Evolutionary conservation across 2,888 invertebrate species (phyloP), one percentile per base, ranked within the genome.

Genomic region (Pterobdella sp.): DNA sequence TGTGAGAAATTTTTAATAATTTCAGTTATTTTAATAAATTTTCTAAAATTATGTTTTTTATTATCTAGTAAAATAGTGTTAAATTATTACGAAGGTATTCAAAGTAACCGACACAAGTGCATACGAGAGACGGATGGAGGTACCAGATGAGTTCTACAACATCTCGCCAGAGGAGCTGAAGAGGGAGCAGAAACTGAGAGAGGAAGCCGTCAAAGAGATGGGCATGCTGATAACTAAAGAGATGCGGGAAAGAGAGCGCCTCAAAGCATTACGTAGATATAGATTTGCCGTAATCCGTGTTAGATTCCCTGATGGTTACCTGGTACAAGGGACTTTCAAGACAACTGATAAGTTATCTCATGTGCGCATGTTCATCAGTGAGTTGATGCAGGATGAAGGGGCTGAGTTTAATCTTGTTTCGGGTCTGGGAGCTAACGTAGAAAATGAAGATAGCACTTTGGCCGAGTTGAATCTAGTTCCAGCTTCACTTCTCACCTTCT

Each of bases 181-280:
- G 81, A 87, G 87, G 76, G 94, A 94, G 70, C 82, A 82, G 76
- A 81, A 81, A 75, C 72, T 80, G 18, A 76, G 79, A 69, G 81
- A 87, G 26, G 91, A 93, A 82, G 88, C 88, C 1, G 87, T 90
- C 52, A 94, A 94, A 81, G 89, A 87, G 79, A 88, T 90, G 80
- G 89, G 91, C 81, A 89, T 92, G 86, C 85, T 97, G 7, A 87
- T 93, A 79, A 96, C 96, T 0, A 94, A 93, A 83, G 94, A 93
- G 1, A 96, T 96, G 94, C 85, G 94, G 32, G 94, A 95, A 81
- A 90, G 91, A 76, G 93, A 95, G 76, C 92, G 92, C 80, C 84
- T 89, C 75, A 85, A 90, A 70, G 91, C 90, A 80, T 87, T 91
- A 82, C 49, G 70, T 18, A 49, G 90, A 36, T 83, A 83, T 73